Evolutionary conservation across 2,888 invertebrate species (phyloP).

Genomic region (Chelonus formosanus): DNA sequence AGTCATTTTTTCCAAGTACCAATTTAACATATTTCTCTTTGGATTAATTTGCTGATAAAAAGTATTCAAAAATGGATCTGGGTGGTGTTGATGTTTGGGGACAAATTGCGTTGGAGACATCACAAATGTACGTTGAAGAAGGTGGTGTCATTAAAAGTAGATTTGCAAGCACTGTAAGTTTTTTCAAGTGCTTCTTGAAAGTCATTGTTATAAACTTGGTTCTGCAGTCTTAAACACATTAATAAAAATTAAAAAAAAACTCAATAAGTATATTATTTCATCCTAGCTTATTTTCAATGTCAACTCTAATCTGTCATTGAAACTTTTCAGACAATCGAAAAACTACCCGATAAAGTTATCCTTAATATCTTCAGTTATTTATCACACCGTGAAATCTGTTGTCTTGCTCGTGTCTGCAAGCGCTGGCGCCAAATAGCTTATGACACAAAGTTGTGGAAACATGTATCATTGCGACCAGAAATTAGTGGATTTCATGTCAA

Average conservation of each 20-base stretch:
- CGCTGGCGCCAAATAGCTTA: constrained; percentile 97
- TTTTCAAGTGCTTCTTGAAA: neutral
- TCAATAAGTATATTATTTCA: neutral
- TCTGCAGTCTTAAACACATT: no score
- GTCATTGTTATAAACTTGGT: constrained; percentile 12
- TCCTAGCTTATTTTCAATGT: neutral
- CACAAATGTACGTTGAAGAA: constrained; percentile 85
- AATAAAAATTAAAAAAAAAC: neutral
- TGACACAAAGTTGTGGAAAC: constrained; percentile 93
- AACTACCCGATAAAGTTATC: constrained; percentile 96
- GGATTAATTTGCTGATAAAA: constrained; percentile 5
- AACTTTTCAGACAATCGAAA: constrained; percentile 86
- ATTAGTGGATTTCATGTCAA: constrained; percentile 93
- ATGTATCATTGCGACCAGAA: constrained; percentile 95
- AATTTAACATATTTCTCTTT: constrained; percentile 15
- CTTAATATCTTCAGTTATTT: constrained; percentile 94
- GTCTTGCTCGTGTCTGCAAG: constrained; percentile 92
- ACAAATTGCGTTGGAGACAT: constrained; percentile 86
- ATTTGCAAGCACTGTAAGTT: constrained; percentile 83
- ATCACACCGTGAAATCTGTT: constrained; percentile 91
- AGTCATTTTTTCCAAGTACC: neutral
- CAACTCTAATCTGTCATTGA: constrained; percentile 7
- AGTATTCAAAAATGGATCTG: constrained; percentile 70
- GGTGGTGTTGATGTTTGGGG: constrained; percentile 84
- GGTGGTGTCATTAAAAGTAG: constrained; percentile 81